Base-by-base conservation (phyloP, 2,797 vertebrate species). In the Tragopan temminckii region DNA sequence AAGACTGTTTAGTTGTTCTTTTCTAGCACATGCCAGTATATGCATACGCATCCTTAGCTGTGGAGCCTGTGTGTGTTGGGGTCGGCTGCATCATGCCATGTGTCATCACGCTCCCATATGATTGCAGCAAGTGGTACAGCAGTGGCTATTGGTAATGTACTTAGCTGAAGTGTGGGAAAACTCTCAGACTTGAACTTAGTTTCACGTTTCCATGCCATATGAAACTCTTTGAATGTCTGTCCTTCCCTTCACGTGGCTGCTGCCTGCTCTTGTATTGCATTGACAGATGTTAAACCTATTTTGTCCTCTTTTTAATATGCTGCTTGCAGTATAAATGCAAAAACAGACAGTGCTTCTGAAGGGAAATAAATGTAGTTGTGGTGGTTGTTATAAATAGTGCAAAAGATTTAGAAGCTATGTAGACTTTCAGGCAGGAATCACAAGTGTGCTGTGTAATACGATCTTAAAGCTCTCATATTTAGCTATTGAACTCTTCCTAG, bases 201-300 rank as follows among this genome's bases (percentile, higher is more conserved):
- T 88, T 93, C 90, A 85, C 92, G 7, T 95, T 88, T 94, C 92
- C 80, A 48, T 93, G 96, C 93, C 94, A 95, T 94, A 62, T 77
- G 92, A 94, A 96, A 94, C 93, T 91, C 76, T 7, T 59, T 90
- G 90, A 92, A 59, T 95, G 46, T 94, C 94, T 94, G 86, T 96
- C 94, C 33, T 36, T 94, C 87, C 89, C 85, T 95, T 95, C 94
- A 88, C 88, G 80, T 91, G 95, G 95, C 95, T 91, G 77, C 87
- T 94, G 79, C 69, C 71, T 67, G 89, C 88, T 95, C 88, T 94
- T 94, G 91, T 91, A 48, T 90, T 96, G 90, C 95, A 62, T 2
- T 9, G 38, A 89, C 89, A 94, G 93, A 90, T 96, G 95, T 70
- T 63, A 96, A 95, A 96, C 68, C 95, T 94, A 93, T 96, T 96